phyloP scores from a whole-genome alignment of 2,797 vertebrate genomes.

The Danionella dracula region DNA sequence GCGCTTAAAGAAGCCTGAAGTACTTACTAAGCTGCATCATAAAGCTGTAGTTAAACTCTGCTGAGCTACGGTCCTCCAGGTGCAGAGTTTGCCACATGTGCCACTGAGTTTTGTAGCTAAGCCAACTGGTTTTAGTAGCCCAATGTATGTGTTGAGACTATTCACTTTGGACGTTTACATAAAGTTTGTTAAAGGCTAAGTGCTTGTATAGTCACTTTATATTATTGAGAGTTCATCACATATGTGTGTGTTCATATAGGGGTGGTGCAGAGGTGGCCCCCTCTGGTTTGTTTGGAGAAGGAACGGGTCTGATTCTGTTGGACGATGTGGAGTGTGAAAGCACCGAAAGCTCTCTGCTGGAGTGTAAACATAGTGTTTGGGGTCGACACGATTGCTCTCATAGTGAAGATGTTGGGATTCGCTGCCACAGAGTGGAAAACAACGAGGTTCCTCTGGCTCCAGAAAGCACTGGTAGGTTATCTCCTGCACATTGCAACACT shows the following conservation, averaged over 20 bases:
- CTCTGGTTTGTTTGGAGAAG: slow-evolving; percentile 73
- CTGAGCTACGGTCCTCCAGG: no score
- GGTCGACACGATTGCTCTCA: slow-evolving; percentile 90
- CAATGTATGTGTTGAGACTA: no score
- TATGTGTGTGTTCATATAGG: slow-evolving; percentile 44
- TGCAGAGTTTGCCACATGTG: no score
- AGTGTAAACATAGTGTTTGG: slow-evolving; percentile 83
- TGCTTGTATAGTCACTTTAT: not conserved
- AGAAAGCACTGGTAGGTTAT: slow-evolving; percentile 34
- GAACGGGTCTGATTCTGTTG: slow-evolving; percentile 80
- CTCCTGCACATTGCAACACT: not conserved
- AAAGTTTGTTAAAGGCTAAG: slow-evolving; percentile 28
- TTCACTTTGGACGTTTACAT: not conserved
- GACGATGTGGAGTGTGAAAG: slow-evolving; percentile 87
- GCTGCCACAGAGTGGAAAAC: slow-evolving; percentile 73
- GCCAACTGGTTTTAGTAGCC: no score
- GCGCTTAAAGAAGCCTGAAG: no score
- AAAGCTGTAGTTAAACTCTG: no score
- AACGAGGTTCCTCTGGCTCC: slow-evolving; percentile 63
- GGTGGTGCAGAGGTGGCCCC: slow-evolving; percentile 65
- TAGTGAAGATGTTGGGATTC: slow-evolving; percentile 82
- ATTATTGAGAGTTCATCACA: not conserved
- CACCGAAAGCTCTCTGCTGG: slow-evolving; percentile 79
- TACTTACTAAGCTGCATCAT: no score
- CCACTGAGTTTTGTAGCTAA: no score